These are phyloP conservation scores for Mechanitis messenoides DNA, from an alignment of 2,888 invertebrate genomes.

Conservation along the genomic window DNA sequence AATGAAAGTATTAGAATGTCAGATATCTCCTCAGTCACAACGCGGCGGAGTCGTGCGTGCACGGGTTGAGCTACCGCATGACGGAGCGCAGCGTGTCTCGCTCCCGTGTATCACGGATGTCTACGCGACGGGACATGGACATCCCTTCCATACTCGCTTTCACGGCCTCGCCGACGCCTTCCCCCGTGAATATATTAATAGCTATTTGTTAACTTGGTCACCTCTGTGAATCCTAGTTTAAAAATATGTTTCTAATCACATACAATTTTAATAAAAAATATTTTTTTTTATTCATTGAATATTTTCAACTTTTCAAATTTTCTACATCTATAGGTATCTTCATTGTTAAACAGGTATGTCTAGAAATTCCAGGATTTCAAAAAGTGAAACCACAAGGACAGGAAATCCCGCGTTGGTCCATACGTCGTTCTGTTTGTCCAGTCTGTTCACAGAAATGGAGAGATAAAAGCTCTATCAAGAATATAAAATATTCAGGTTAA, in stretches of 20 bases:
- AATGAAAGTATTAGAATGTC: not conserved
- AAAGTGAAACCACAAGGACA: conserved; percentile 37
- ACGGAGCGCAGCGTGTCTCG: conserved; percentile 65
- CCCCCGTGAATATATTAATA: conserved; percentile 38
- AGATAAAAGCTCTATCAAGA: conserved; percentile 55
- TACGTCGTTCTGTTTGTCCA: conserved; percentile 64
- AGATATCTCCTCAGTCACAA: conserved; percentile 11
- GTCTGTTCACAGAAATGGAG: conserved; percentile 70
- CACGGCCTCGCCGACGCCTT: conserved; percentile 41
- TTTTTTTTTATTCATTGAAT: too few relatives aligned
- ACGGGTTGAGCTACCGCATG: conserved; percentile 54
- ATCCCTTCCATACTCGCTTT: conserved; percentile 67
- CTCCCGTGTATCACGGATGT: conserved; percentile 60
- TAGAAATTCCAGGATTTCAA: conserved; percentile 57
- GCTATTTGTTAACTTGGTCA: not conserved
- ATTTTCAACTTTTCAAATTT: not conserved
- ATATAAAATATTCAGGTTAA: conserved; percentile 61
- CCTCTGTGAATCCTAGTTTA: too few relatives aligned
- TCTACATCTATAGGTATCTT: not conserved
- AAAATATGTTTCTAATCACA: too few relatives aligned
- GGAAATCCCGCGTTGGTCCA: conserved; percentile 60
- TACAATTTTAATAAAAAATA: too few relatives aligned
- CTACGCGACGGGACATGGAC: conserved; percentile 66
- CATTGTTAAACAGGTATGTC: conserved; percentile 38
- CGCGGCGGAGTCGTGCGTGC: conserved; percentile 47